phyloP scores from a whole-genome alignment of 2,888 invertebrate genomes.

The Cantharis rustica region DNA sequence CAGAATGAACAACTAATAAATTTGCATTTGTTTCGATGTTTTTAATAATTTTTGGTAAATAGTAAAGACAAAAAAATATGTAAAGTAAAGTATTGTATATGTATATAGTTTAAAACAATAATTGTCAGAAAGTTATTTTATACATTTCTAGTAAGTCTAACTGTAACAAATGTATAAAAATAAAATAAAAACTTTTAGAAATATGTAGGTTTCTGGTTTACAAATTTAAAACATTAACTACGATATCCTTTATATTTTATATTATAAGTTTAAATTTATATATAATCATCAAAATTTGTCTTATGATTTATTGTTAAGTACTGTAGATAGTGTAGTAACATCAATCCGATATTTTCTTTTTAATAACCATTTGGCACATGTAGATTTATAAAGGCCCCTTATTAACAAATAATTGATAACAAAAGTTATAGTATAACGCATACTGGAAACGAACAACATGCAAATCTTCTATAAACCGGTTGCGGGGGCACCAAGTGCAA shows the following conservation, averaged over 20 bases:
- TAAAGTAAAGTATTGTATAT: neutral
- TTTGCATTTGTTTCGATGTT: neutral
- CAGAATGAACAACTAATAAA: neutral
- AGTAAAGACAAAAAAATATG: neutral
- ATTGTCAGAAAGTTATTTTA: neutral
- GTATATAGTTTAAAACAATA: neutral
- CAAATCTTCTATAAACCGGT: conserved; percentile 52
- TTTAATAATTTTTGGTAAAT: neutral
- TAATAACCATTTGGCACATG: conserved; percentile 24
- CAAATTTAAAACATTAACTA: neutral
- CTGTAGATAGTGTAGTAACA: neutral
- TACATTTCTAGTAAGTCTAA: neutral
- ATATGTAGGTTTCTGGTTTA: neutral
- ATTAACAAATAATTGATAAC: conserved; percentile 10
- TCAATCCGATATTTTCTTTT: neutral
- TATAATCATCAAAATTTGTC: neutral
- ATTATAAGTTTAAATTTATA: neutral
- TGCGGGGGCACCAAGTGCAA: conserved; percentile 56
- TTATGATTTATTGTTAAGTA: neutral
- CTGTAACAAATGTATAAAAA: neutral
- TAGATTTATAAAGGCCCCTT: conserved; percentile 26
- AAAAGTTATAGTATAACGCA: conserved; percentile 42
- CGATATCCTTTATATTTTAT: neutral
- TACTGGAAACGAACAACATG: conserved; percentile 52
- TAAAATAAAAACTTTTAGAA: neutral